A percentile compares a stretch with the other conserved stretches of the same genome.
Evolutionary conservation across 2,797 vertebrate genomes (phyloP).

Genomic region (Margarornis squamiger): DNA sequence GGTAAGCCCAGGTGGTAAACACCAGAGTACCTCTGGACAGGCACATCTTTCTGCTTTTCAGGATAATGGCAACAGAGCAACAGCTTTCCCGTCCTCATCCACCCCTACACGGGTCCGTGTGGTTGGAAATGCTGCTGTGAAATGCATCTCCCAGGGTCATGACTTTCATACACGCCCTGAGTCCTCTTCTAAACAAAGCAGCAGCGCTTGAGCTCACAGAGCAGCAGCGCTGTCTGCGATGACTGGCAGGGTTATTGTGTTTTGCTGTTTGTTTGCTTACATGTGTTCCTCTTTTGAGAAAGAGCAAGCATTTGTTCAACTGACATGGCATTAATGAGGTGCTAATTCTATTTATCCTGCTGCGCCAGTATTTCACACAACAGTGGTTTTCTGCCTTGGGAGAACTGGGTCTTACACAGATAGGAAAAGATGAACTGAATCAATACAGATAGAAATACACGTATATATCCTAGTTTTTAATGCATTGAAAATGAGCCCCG

Average conservation of each 20-base stretch:
- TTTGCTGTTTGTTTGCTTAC: constrained; percentile 9
- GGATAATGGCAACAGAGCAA: neutral
- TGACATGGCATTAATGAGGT: constrained; percentile 18
- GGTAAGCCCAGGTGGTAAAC: accelerated
- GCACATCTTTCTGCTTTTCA: neutral
- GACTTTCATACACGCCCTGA: neutral
- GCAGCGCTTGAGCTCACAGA: neutral
- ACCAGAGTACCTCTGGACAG: neutral
- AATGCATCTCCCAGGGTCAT: neutral
- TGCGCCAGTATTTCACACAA: neutral
- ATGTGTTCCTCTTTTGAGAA: neutral
- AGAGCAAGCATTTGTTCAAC: constrained; percentile 3
- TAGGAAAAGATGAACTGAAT: neutral
- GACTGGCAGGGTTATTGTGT: neutral
- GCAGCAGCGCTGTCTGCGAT: neutral
- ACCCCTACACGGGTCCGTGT: neutral
- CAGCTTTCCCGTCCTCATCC: neutral
- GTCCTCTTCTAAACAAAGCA: neutral
- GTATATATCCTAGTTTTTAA: neutral
- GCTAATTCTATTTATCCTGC: constrained; percentile 14
- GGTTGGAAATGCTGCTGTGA: neutral
- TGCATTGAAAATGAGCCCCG: neutral
- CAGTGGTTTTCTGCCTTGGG: neutral
- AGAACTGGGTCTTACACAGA: neutral
- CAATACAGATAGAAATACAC: neutral